Base-by-base conservation (phyloP, 1,140 invertebrate species). In the Drosophila punjabiensis region DNA sequence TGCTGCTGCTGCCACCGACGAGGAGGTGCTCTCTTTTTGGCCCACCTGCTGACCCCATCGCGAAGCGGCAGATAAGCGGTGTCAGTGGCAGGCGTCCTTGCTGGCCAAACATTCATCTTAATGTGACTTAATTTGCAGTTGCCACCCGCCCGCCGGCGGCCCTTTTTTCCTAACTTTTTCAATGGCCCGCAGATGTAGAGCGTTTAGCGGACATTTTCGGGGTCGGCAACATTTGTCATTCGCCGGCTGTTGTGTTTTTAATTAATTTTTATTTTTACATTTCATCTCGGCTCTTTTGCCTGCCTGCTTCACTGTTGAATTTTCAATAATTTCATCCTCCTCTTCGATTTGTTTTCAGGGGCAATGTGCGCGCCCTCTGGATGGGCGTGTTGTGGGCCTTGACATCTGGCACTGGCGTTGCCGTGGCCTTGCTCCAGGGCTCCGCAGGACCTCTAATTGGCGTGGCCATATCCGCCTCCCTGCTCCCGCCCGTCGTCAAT, bases 401-500 rank as follows among this genome's bases (percentile, higher is more conserved):
- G 30, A 96, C 96, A 32, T 96, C 96, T 32, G 96, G 95, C 4
- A 96, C 95, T 16, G 97, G 97, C 13, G 97, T 98, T 2, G 97
- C 97, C 1, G 94, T 98, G n/a, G 97, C 97, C 35, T 94, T 98
- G 37, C 94, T 98, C 2, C 97, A 97, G 86, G 97, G 97, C 18
- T 98, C 97, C 85, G 96, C 96, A 45, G 97, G 97, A 2, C 97
- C 97, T 4, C 91, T 98, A 43, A 98, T 98, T 71, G 97, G 97
- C 78, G 97, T 98, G 41, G 97, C 97, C 7, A 98, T 98, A 89
- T 98, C 97, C 4, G 97, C 97, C 3, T 98, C 97, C 2, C 93
- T 98, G 37, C 89, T 98, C 56, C 97, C 97, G n/a, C 97, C 97
- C 14, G 96, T 97, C 70, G 97, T 98, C 8, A 98, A 98, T 93